phyloP scores from a whole-genome alignment of 2,888 invertebrate species.

The Tinea trinotella region DNA sequence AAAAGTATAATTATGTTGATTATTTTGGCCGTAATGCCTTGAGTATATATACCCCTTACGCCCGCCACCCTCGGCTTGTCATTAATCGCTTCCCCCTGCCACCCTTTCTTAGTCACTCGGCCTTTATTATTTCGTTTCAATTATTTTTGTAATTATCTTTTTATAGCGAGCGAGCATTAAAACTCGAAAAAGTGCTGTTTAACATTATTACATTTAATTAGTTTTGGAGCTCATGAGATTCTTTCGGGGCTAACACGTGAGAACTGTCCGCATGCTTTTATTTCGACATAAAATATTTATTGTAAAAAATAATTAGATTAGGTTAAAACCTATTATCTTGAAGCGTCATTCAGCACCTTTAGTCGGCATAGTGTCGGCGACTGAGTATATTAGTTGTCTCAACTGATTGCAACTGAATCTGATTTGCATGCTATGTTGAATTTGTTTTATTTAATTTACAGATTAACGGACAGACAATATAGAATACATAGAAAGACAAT shows the following conservation, averaged over 20 bases:
- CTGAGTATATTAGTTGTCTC: no score
- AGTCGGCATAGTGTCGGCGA: no score
- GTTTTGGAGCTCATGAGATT: conserved; percentile 38
- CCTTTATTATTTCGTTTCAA: conserved; percentile 72
- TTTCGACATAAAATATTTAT: no score
- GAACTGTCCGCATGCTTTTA: neutral
- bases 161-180: conserved; percentile 67
- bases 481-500: no score
- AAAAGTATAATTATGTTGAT: conserved; percentile 72
- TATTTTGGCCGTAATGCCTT: conserved; percentile 69
- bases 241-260: neutral
- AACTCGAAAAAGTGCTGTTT: conserved; percentile 49
- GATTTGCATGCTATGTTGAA: no score
- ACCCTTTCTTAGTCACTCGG: conserved; percentile 32
- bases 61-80: conserved; percentile 35
- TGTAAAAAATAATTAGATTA: no score
- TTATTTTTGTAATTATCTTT: conserved; percentile 73
- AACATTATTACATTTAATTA: conserved; percentile 61
- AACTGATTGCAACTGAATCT: no score
- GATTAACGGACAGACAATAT: no score
- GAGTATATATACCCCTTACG: conserved; percentile 55
- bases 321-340: no score
- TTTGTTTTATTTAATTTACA: no score
- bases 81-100: conserved; percentile 54
- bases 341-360: no score